Conservation (phyloP, 2,888 invertebrate genomes). For the Escarpia spicata region DNA sequence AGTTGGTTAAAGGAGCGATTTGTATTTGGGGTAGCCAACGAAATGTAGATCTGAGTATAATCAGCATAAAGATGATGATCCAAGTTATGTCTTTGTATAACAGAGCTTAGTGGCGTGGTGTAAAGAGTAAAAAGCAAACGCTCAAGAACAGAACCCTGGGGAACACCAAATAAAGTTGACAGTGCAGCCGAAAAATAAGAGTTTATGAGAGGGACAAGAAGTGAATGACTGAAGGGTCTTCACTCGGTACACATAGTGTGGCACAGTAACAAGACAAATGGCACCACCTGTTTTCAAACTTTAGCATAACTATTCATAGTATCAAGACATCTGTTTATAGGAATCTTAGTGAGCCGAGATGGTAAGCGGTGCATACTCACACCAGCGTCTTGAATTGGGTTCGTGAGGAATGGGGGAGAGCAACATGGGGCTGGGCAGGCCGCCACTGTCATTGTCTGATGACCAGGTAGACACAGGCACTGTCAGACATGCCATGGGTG, state of each 20-base stretch:
- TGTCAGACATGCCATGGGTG: constrained; percentile 6
- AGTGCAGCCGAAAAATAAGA: too few relatives aligned
- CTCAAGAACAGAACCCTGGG: too few relatives aligned
- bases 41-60: too few relatives aligned
- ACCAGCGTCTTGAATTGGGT: background rate
- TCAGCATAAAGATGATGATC: too few relatives aligned
- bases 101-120: too few relatives aligned
- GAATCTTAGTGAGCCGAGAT: background rate
- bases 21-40: too few relatives aligned
- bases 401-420: background rate
- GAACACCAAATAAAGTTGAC: too few relatives aligned
- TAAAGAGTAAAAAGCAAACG: too few relatives aligned
- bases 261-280: background rate
- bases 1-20: too few relatives aligned
- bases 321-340: too few relatives aligned
- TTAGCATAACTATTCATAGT: too few relatives aligned
- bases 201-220: background rate
- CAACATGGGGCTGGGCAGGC: background rate
- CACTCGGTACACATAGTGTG: background rate
- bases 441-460: background rate
- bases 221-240: background rate
- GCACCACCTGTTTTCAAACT: background rate
- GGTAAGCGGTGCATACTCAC: background rate
- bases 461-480: background rate
- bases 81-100: too few relatives aligned